A percentile compares a stretch with the other conserved stretches of the same genome.
These are phyloP conservation scores for Rhamnusium bicolor DNA, from an alignment of 2,888 invertebrate species.

Conservation along the genomic window DNA sequence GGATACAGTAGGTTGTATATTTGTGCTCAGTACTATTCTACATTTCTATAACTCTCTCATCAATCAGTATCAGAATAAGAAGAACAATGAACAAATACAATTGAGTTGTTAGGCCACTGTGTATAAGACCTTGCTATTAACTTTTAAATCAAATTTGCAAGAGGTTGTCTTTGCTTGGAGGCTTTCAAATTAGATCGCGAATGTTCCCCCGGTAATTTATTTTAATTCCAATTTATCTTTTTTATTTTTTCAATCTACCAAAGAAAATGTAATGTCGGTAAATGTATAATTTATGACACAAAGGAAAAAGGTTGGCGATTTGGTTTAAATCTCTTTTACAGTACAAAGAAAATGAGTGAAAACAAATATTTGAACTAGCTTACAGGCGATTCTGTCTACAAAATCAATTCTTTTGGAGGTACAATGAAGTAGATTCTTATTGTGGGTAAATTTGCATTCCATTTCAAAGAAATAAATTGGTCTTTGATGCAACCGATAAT, in stretches of 20 bases:
- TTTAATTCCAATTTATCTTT: conserved; percentile 7
- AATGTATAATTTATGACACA: conserved; percentile 18
- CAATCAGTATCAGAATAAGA: too few relatives aligned
- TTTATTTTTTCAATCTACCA: conserved; percentile 18
- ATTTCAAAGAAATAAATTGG: conserved; percentile 30
- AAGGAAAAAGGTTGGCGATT: neutral
- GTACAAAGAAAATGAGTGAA: conserved; percentile 6
- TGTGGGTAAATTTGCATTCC: conserved; percentile 30
- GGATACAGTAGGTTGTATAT: too few relatives aligned
- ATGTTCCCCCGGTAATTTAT: conserved; percentile 9
- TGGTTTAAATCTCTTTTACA: neutral
- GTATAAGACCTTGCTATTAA: neutral
- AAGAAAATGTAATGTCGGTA: conserved; percentile 16
- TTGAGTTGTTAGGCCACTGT: too few relatives aligned
- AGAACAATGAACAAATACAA: too few relatives aligned
- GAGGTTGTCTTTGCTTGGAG: neutral
- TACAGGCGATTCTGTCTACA: conserved; percentile 13
- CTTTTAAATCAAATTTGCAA: neutral
- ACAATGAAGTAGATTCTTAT: conserved; percentile 3
- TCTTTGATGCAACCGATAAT: conserved; percentile 32
- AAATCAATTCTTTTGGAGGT: conserved; percentile 22
- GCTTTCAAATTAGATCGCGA: neutral
- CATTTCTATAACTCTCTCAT: too few relatives aligned
- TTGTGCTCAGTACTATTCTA: too few relatives aligned
- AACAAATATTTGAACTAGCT: conserved; percentile 22